Evolutionary conservation across 2,888 invertebrate species (phyloP).

Genomic region (Smittia sp.): DNA sequence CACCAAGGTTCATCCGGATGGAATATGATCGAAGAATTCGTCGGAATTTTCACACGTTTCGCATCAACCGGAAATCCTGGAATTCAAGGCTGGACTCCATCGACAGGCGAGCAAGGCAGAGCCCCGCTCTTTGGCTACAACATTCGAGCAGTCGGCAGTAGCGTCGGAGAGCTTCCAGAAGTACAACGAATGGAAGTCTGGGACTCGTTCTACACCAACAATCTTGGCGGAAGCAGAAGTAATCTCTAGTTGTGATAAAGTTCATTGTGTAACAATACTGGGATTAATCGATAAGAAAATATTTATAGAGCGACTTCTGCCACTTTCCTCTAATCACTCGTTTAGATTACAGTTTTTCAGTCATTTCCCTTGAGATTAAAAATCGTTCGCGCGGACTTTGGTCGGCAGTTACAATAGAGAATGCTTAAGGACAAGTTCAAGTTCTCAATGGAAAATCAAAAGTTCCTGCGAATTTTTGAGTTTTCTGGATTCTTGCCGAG

Average conservation of each 20-base stretch:
- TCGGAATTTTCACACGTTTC: not conserved
- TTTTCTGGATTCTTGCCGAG: not conserved
- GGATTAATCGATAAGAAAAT: too few relatives aligned
- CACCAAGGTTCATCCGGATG: not conserved
- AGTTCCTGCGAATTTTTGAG: slow-evolving; percentile 17
- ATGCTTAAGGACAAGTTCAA: not conserved
- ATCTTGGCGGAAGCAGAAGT: too few relatives aligned
- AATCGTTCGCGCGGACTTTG: too few relatives aligned
- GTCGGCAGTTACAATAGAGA: too few relatives aligned
- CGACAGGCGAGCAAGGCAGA: not conserved
- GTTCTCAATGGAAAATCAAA: not conserved
- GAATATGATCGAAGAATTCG: not conserved
- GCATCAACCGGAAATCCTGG: not conserved
- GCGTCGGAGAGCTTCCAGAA: slow-evolving; percentile 9
- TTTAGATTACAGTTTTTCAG: too few relatives aligned
- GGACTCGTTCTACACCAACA: not conserved
- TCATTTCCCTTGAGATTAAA: too few relatives aligned
- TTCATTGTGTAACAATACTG: too few relatives aligned
- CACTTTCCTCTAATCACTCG: too few relatives aligned
- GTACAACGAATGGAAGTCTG: not conserved
- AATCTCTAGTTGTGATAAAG: too few relatives aligned
- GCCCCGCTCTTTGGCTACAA: not conserved
- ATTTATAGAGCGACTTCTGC: too few relatives aligned
- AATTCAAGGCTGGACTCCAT: not conserved
- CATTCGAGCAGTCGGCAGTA: not conserved